Evolutionary conservation across 1,140 invertebrate genomes (phyloP).

Genomic region (Vollenhovia emeryi): DNA sequence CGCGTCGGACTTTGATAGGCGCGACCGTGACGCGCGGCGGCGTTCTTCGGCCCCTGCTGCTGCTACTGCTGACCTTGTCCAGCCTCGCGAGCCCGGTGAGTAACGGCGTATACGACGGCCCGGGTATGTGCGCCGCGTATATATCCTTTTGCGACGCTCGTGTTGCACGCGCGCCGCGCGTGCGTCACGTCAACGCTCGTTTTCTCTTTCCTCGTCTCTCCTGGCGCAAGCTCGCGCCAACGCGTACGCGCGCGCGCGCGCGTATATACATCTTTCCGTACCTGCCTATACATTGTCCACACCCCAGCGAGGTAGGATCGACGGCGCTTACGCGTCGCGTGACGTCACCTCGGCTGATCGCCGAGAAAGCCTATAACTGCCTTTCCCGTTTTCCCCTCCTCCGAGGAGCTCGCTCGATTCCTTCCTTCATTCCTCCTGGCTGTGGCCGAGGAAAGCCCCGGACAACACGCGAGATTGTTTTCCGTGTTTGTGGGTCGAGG

Average conservation of each 20-base stretch:
- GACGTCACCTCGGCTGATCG: conserved; percentile 76
- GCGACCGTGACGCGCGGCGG: conserved; percentile 42
- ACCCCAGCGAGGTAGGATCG: conserved; percentile 10
- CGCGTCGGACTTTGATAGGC: conserved; percentile 58
- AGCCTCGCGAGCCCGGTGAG: conserved; percentile 51
- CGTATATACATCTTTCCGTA: background rate
- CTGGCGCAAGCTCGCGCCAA: background rate
- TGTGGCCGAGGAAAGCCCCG: background rate
- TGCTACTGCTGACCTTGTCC: conserved; percentile 53
- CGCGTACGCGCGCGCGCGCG: too few relatives aligned
- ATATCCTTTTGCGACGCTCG: conserved; percentile 2
- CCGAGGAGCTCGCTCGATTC: background rate
- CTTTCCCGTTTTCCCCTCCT: background rate
- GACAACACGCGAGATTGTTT: background rate
- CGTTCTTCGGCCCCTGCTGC: conserved; percentile 43
- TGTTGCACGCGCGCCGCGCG: background rate
- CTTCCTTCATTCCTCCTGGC: too few relatives aligned
- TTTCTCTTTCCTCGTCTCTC: background rate
- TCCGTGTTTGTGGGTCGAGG: background rate
- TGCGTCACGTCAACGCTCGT: conserved; percentile 67
- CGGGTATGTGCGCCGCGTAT: conserved; percentile 1
- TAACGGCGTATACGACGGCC: background rate
- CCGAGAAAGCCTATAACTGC: conserved; percentile 66
- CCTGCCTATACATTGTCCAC: conserved; percentile 20
- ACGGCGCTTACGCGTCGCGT: conserved; percentile 24